Evolutionary conservation across 2,797 vertebrate species (phyloP).

Genomic region (Todus mexicanus): DNA sequence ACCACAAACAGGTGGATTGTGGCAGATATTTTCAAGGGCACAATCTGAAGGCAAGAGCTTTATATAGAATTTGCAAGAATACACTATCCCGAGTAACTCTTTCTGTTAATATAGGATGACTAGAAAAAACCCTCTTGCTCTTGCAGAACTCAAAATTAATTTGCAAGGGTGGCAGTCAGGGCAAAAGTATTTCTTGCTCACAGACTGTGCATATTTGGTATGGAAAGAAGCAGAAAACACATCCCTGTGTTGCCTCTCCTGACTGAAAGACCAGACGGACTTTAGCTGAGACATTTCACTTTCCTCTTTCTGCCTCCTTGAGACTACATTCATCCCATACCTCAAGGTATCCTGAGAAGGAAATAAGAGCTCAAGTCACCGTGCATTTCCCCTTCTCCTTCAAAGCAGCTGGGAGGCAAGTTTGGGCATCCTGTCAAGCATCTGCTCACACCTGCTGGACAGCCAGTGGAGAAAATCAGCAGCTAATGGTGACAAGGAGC

Average conservation of each 20-base stretch:
- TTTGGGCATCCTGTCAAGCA: neutral
- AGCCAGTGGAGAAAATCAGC: neutral
- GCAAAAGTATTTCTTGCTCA: neutral
- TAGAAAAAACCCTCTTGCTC: neutral
- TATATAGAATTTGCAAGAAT: neutral
- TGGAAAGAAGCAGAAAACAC: neutral
- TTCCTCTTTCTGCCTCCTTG: neutral
- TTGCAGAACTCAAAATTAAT: neutral
- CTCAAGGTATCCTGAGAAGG: neutral
- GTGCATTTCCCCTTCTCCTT: neutral
- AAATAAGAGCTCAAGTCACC: neutral
- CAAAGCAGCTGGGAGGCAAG: neutral
- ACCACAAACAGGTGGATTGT: neutral
- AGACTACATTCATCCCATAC: neutral
- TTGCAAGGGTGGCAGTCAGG: neutral
- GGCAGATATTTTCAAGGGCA: neutral
- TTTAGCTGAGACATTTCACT: neutral
- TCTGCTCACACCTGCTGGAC: neutral
- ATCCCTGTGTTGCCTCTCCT: neutral
- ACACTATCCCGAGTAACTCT: neutral
- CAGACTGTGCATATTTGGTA: neutral
- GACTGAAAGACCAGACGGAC: neutral
- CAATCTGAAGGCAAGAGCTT: neutral
- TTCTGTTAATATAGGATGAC: neutral
- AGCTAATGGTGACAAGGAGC: neutral